A percentile compares a stretch with the other conserved stretches of the same genome.
Conservation (phyloP, 1,140 invertebrate species). For the Scaptodrosophila lebanonensis region DNA sequence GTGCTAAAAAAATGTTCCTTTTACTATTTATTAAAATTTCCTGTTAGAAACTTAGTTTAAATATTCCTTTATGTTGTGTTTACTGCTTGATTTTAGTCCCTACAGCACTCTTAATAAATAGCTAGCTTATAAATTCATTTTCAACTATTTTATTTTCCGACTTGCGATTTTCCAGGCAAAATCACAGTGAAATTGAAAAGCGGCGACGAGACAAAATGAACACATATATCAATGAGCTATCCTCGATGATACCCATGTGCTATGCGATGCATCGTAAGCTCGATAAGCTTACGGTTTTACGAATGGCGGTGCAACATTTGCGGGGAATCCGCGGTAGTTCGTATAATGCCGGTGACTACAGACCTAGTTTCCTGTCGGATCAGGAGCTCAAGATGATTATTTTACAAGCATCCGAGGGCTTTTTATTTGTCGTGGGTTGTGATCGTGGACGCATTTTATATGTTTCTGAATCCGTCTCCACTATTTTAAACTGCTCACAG, state of each 20-base stretch:
- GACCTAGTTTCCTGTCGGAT: conserved; percentile 92
- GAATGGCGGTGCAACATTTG: conserved; percentile 96
- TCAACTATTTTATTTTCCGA: background rate
- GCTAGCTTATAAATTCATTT: background rate
- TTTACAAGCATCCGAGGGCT: conserved; percentile 90
- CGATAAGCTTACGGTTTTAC: conserved; percentile 94
- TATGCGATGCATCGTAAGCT: conserved; percentile 94
- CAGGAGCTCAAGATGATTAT: conserved; percentile 91
- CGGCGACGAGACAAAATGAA: conserved; percentile 97
- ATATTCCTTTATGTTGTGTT: no score
- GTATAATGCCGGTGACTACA: conserved; percentile 89
- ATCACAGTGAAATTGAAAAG: conserved; percentile 98
- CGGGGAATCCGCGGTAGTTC: conserved; percentile 87
- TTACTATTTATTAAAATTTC: no score
- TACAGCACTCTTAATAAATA: no score
- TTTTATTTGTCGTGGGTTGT: conserved; percentile 95
- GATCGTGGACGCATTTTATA: conserved; percentile 93
- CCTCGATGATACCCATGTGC: conserved; percentile 95
- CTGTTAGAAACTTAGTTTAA: no score
- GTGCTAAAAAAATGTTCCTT: no score
- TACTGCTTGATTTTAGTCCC: no score
- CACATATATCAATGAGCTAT: conserved; percentile 94
- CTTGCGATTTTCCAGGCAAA: conserved; percentile 82
- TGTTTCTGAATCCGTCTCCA: conserved; percentile 92
- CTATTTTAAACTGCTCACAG: conserved; percentile 90